Evolutionary conservation across 2,113 vertebrate genomes (phyloP).

Genomic region (Talpa occidentalis): DNA sequence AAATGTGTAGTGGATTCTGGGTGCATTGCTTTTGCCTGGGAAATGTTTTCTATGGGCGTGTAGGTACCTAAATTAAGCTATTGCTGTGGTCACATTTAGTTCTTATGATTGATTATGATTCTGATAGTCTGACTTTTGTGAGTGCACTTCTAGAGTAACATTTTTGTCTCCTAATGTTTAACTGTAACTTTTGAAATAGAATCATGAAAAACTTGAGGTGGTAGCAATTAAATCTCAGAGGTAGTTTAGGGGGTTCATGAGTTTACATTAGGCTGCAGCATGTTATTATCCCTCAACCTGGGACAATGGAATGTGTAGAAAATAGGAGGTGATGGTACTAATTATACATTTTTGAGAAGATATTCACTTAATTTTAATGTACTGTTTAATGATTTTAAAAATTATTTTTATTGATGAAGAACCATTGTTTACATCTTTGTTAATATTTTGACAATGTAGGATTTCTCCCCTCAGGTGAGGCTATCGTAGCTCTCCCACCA

Average conservation of each 20-base stretch:
- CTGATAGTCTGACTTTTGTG: not conserved
- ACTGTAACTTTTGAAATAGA: not conserved
- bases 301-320: not conserved
- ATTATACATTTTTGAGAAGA: not conserved
- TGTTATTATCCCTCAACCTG: not conserved
- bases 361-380: not conserved
- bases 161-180: not conserved
- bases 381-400: not conserved
- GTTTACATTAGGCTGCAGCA: not conserved
- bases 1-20: not conserved
- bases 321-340: not conserved
- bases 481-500: too few relatives aligned
- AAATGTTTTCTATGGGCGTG: constrained; percentile 3
- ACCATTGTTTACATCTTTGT: too few relatives aligned
- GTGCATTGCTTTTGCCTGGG: not conserved
- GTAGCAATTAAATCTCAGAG: not conserved
- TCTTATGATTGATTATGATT: not conserved
- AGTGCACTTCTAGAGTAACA: not conserved
- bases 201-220: not conserved
- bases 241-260: not conserved
- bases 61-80: not conserved
- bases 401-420: too few relatives aligned
- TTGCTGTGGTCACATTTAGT: not conserved
- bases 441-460: too few relatives aligned
- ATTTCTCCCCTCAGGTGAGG: too few relatives aligned